Conservation (phyloP, 2,797 vertebrate genomes). For the Cetoscarus ocellatus region DNA sequence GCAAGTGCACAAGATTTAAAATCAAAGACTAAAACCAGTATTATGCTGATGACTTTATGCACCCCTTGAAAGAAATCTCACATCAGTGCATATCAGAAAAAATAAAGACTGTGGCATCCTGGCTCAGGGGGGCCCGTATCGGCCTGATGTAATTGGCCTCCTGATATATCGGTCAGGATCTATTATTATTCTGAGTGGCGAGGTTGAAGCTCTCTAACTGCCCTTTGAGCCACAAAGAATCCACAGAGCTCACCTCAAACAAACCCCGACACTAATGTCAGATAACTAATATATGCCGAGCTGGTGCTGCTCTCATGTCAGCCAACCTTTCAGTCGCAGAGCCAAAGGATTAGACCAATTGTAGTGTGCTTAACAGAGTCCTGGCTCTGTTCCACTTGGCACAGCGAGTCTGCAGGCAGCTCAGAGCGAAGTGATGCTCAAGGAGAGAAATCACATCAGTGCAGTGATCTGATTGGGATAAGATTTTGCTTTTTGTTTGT, state of each 20-base stretch:
- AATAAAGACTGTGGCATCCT: too few species aligned
- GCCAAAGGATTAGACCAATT: slow-evolving; percentile 65
- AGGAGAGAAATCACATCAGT: slow-evolving; percentile 41
- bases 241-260: slow-evolving; percentile 35
- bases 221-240: slow-evolving; percentile 13
- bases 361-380: slow-evolving; percentile 61
- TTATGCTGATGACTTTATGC: too few species aligned
- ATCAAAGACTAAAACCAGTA: too few species aligned
- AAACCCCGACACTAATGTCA: slow-evolving; percentile 31
- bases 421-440: slow-evolving; percentile 49
- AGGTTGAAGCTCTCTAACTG: slow-evolving; percentile 3
- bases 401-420: slow-evolving; percentile 44
- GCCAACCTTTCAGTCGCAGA: slow-evolving; percentile 45
- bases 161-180: not conserved
- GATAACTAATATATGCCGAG: slow-evolving; percentile 32
- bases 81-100: not conserved
- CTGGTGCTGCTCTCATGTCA: slow-evolving; percentile 51
- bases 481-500: slow-evolving; percentile 27
- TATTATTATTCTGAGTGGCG: slow-evolving; percentile 5
- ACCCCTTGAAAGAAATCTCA: not conserved
- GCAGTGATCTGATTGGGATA: slow-evolving; percentile 24
- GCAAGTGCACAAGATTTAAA: too few species aligned
- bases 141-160: not conserved
- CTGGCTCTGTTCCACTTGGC: slow-evolving; percentile 65
- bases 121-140: not conserved